Conservation (phyloP, 1,140 invertebrate species). For the Acyrthosiphon pisum region DNA sequence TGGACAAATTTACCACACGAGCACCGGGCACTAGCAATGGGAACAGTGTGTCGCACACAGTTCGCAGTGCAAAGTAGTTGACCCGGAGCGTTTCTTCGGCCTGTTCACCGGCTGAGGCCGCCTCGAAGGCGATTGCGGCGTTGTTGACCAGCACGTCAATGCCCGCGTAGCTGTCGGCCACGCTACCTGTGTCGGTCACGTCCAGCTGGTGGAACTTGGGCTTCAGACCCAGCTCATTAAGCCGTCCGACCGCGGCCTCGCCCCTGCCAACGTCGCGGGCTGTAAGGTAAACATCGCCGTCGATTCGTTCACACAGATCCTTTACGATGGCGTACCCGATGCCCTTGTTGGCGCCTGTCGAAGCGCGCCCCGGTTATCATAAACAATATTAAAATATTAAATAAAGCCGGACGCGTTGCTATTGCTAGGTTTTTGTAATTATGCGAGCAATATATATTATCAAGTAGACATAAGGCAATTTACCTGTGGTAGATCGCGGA, state of each 20-base stretch:
- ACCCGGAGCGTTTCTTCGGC: constrained; percentile 73
- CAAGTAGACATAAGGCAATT: too few relatives aligned
- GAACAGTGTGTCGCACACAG: constrained; percentile 72
- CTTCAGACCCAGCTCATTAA: constrained; percentile 64
- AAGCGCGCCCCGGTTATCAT: too few relatives aligned
- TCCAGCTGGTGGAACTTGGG: constrained; percentile 74
- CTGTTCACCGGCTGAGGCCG: constrained; percentile 69
- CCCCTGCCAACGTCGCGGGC: constrained; percentile 69
- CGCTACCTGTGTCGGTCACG: constrained; percentile 69
- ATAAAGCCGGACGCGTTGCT: too few relatives aligned
- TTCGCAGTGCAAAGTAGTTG: constrained; percentile 74
- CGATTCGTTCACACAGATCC: constrained; percentile 70
- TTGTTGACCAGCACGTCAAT: constrained; percentile 86
- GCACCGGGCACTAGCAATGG: constrained; percentile 73
- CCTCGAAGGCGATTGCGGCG: constrained; percentile 71
- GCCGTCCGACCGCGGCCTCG: constrained; percentile 66
- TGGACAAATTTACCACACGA: constrained; percentile 79
- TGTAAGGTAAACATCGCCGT: constrained; percentile 72
- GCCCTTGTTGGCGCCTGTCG: constrained; percentile 71
- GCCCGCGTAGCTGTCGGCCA: constrained; percentile 72
- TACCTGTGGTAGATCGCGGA: too few relatives aligned
- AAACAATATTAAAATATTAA: too few relatives aligned
- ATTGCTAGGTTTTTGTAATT: too few relatives aligned
- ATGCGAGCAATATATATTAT: too few relatives aligned
- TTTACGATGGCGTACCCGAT: constrained; percentile 70